phyloP scores from a whole-genome alignment of 2,888 invertebrate genomes.

The Melanostoma mellinum region DNA sequence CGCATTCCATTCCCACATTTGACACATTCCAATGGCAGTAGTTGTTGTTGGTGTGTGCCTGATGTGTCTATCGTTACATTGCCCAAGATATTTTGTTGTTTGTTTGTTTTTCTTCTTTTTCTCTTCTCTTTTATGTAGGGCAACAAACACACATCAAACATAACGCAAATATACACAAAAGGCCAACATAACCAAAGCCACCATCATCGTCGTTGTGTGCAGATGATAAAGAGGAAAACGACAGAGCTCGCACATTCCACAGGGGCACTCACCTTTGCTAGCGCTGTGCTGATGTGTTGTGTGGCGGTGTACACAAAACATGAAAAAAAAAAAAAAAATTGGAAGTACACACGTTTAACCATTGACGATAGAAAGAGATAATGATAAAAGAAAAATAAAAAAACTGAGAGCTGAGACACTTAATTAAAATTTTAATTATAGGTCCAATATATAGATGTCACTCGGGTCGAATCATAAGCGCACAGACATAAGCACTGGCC shows the following conservation, averaged over 20 bases:
- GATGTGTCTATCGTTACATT: constrained; percentile 41
- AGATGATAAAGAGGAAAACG: constrained; percentile 52
- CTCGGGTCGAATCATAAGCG: constrained; percentile 55
- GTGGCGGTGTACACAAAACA: constrained; percentile 52
- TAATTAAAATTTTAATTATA: constrained; percentile 70
- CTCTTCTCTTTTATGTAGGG: constrained; percentile 61
- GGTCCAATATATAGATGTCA: constrained; percentile 66
- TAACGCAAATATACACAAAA: constrained; percentile 38
- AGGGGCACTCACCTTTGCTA: constrained; percentile 72
- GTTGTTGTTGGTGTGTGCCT: constrained; percentile 14
- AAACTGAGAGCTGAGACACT: constrained; percentile 42
- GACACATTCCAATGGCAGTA: constrained; percentile 62
- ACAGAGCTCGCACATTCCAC: constrained; percentile 70
- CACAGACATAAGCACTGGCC: constrained; percentile 58
- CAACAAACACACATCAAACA: constrained; percentile 53
- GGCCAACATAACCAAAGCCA: constrained; percentile 56
- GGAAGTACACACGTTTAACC: constrained; percentile 10
- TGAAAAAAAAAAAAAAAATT: constrained; percentile 32
- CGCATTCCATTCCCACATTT: constrained; percentile 66
- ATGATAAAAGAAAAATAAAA: not conserved
- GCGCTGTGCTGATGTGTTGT: constrained; percentile 42
- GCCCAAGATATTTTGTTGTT: constrained; percentile 58
- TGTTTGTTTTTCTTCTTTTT: constrained; percentile 34
- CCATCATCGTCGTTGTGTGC: constrained; percentile 26
- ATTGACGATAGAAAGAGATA: constrained; percentile 31